These are phyloP conservation scores for Scyliorhinus canicula DNA, from an alignment of 2,797 vertebrate genomes.

Conservation along the genomic window DNA sequence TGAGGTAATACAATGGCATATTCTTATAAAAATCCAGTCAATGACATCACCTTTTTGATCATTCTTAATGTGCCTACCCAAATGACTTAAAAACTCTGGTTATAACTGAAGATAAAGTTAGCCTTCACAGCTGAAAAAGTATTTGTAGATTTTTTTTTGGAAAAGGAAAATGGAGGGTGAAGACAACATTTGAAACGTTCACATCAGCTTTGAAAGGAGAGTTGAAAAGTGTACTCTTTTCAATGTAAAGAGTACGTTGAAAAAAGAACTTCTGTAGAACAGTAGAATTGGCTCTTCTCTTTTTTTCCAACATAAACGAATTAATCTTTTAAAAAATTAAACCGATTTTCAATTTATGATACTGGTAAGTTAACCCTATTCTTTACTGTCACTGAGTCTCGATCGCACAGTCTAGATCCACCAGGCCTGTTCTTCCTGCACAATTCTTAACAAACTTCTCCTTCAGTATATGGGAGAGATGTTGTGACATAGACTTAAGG, in stretches of 20 bases:
- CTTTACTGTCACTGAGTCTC: background rate
- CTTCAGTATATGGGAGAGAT: background rate
- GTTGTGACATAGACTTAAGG: background rate
- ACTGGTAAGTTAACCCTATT: background rate
- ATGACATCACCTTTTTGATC: background rate
- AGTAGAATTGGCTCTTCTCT: background rate
- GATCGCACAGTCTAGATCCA: background rate
- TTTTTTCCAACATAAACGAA: background rate
- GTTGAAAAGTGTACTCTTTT: no score
- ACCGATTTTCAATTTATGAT: background rate
- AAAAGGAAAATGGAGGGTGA: background rate
- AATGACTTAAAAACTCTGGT: background rate
- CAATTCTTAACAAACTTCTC: background rate
- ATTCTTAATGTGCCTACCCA: background rate
- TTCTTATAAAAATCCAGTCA: no score
- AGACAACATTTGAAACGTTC: background rate
- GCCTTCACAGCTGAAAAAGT: background rate
- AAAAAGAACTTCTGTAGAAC: background rate
- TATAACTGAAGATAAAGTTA: background rate
- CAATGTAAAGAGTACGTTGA: background rate
- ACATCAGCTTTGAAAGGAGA: background rate
- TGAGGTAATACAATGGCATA: no score
- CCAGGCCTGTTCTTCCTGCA: background rate
- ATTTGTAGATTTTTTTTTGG: background rate
- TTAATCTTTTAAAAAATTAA: background rate